Base-by-base conservation (phyloP, 2,113 vertebrate species). In the Ranitomeya variabilis region DNA sequence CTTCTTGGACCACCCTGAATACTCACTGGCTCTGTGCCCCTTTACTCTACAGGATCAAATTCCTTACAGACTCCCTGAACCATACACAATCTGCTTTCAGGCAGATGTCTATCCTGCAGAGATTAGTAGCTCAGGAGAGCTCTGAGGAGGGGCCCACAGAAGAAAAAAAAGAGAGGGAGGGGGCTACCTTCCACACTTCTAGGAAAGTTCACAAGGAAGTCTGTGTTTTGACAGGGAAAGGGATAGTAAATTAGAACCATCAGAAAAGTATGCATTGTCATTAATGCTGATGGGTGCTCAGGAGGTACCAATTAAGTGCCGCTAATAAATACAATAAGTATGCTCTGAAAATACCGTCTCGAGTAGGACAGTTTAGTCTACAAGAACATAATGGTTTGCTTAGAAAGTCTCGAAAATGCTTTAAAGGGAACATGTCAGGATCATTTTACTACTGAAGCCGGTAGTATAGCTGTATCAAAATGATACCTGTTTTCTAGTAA, bases 41-140 rank as follows among this genome's bases (percentile, higher is more conserved):
- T 88, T 83, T 77, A 88, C 87, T 88, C 87, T 77, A 88, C 87
- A 88, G 87, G 87, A 88, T 88, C 87, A 88, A 88, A 88, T 88
- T 88, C 86, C 86, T 87, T 87, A 80, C 87, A 88, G 87, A 88
- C 87, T 88, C 87, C 80, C 67, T 88, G 87, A 88, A 88, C 87
- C 87, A 88, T 88, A 88, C 87, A 88, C 87, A 88, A 88, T 88
- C 80, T 88, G 87, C 87, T 88, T 88, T 88, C 80, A 88, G 80
- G 87, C 87, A 88, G 87, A 80, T 88, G 87, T 88, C 87, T 83
- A 84, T 88, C 80, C 87, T 77, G 71, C 87, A 67, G 80, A 88
- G 87, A 88, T 88, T 88, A 88, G 87, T 88, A 88, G 87, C 81
- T 78, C 87, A 88, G 87, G 87, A 88, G 87, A 77, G 59, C 71